Conservation (phyloP, 2,113 vertebrate species). For the Cephalopterus ornatus region DNA sequence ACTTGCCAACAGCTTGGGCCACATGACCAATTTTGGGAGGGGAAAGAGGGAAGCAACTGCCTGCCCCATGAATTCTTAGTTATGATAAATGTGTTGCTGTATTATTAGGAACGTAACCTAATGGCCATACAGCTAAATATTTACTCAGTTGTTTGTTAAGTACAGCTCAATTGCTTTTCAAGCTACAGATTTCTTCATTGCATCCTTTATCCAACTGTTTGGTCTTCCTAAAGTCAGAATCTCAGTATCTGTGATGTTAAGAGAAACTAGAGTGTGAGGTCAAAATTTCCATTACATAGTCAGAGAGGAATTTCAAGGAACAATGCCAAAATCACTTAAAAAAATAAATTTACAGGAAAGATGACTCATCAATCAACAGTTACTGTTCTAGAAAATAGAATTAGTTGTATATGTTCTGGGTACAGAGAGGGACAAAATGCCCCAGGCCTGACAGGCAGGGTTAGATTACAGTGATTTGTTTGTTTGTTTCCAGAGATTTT, state of each 20-base stretch:
- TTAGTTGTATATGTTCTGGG: slow-evolving; percentile 60
- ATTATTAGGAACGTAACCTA: slow-evolving; percentile 51
- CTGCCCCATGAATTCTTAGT: slow-evolving; percentile 33
- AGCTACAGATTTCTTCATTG: slow-evolving; percentile 49
- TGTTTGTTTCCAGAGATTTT: slow-evolving; percentile 3
- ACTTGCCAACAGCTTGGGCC: slow-evolving; percentile 35
- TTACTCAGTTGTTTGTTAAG: slow-evolving; percentile 69
- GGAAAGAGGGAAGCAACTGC: neutral
- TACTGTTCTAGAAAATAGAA: slow-evolving; percentile 65
- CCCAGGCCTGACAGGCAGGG: neutral
- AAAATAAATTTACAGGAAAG: slow-evolving; percentile 79
- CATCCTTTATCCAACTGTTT: slow-evolving; percentile 53
- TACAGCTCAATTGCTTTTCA: slow-evolving; percentile 54
- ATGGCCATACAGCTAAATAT: slow-evolving; percentile 66
- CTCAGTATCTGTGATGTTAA: slow-evolving; percentile 75
- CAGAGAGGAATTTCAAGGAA: slow-evolving; percentile 76
- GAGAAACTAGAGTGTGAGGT: slow-evolving; percentile 75
- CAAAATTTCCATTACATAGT: slow-evolving; percentile 81
- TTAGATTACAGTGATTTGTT: slow-evolving; percentile 6
- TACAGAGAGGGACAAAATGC: slow-evolving; percentile 23
- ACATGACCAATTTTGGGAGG: slow-evolving; percentile 26
- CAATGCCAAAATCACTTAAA: slow-evolving; percentile 77
- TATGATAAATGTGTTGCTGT: slow-evolving; percentile 54
- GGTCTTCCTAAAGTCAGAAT: slow-evolving; percentile 65
- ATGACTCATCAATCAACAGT: slow-evolving; percentile 82